Base-by-base conservation (phyloP, 2,797 vertebrate species). In the Rhinella marina region DNA sequence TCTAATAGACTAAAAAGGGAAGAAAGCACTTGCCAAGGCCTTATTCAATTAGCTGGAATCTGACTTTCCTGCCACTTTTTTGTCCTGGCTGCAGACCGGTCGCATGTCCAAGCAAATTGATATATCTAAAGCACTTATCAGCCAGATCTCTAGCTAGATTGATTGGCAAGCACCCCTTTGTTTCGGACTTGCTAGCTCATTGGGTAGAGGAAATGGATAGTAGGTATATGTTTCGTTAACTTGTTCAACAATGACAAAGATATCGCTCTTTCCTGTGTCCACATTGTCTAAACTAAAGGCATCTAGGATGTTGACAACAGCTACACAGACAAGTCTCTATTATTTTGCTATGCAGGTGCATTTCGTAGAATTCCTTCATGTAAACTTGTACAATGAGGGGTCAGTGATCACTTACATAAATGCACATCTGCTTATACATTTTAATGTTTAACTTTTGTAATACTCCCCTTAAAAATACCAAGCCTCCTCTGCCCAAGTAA, bases 41-140 rank as follows among this genome's bases (percentile, higher is more conserved):
- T 89, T 79, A 77, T 79, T 84, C 77, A 59, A 52, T 72, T 29
- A 84, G 62, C 48, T 29, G 54, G 29, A 66, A 54, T 86, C 32
- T 68, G 32, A 59, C 25, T 75, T 59, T 12, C 29, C 48, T 86
- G 72, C 78, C 72, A 89, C 17, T 59, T 25, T 59, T 25, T 72
- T 84, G 27, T 64, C 64, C 41, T 87, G 85, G 76, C 66, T 62
- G 76, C 85, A 86, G 87, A 92, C 86, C 88, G 81, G 81, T 89
- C 41, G 73, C 85, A 82, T 90, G 73, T 41, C 56, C 82, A 89
- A 87, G 83, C 61, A 72, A 84, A 86, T 21, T 61, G 82, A 73
- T 50, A 79, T 87, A 91, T 87, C 89, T 88, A 54, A 85, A 89
- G 90, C 89, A 88, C 89, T 88, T 90, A 91, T 91, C 91, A 93